Base-by-base conservation (phyloP, 1,140 invertebrate species). In the Agrypnia vestita region DNA sequence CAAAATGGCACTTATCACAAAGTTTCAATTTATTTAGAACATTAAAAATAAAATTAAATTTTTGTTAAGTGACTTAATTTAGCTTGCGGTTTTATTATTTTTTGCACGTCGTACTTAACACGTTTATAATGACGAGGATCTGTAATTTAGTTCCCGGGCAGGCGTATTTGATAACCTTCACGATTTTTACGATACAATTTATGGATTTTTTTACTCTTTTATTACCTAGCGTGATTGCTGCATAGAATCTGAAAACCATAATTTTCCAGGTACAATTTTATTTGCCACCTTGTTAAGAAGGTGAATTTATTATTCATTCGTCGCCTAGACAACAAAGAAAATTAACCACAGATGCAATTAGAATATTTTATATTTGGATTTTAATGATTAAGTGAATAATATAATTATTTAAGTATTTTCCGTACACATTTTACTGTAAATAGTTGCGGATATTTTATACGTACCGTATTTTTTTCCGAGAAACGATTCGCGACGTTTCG, bases 121-220 rank as follows among this genome's bases (percentile, higher is more conserved):
- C 44, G 35, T 67, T 25, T 55, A 19, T 75, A 79, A 64, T 74
- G 43, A 62, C 15, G 49, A 12, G 71, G 69, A 74, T 64, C 19
- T 69, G 17, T 80, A 80, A 80, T 80, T 80, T 64, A 74, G 47
- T 71, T 17, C 62, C 62, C 15, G 19, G 19, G 15, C 53, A 43
- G 79, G 73, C 79, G 79, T 61, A 73, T 76, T 80, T 76, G 15
- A 13, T 76, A 80, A 80, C 79, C 79, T 64, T 80, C 62, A 64
- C 72, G 44, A 35, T 35, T 80, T 80, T 79, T 79, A 74, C 71
- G 69, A 47, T 61, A 74, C 69, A 79, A 80, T 80, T 76, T 80
- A 43, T 59, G 3, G 35, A 9, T 10, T n/a, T 35, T 69, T 56
- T 19, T 69, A 64, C 47, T 55, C 79, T 76, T 80, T 76, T 80